Evolutionary conservation across 2,797 vertebrate genomes (phyloP), one percentile per base, ranked within the genome.

Genomic region (Anas flavirostris): DNA sequence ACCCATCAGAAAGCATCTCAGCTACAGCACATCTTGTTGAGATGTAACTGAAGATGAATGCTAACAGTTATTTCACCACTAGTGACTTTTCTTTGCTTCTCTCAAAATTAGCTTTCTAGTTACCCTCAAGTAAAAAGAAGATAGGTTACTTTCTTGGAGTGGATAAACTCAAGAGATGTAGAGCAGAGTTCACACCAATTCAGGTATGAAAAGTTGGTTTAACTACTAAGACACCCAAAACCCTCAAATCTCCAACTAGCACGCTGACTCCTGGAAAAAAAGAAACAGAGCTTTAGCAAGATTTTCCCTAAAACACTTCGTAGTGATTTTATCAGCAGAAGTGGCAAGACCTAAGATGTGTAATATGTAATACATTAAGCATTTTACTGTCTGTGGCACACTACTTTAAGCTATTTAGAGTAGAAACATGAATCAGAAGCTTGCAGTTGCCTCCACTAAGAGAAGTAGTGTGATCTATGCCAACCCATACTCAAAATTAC

Each of bases 1-100:
- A 17, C 41, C 50, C 7, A 33, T 94, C 52, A 82, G 75, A 94
- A 84, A 41, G 74, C n/a, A 78, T 46, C 76, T 85, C 66, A 78
- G 78, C 74, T 91, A 60, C 72, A 93, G 50, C 21, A 33, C 16
- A 18, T 17, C 39, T 50, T 52, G 50, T 29, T 63, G 62, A 84
- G 81, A 82, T 86, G 81, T 81, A 87, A 69, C 19, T 82, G 64
- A 96, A 93, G 53, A 58, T 72, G 69, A 29, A 73, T 26, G 59
- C 39, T 83, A 91, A 64, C 10, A 59, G 55, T 75, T 81, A 79
- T 91, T 88, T 90, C 88, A 53, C 48, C 62, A 80, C 43, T 16
- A 84, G 22, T 35, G 59, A 91, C 58, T 68, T 91, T 77, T 77
- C 77, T 94, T 73, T 86, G 55, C 41, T 63, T 89, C 44, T 86